Evolutionary conservation across 2,113 vertebrate species (phyloP), one percentile per base, ranked within the genome.

Genomic region (Thinocorus orbignyianus): DNA sequence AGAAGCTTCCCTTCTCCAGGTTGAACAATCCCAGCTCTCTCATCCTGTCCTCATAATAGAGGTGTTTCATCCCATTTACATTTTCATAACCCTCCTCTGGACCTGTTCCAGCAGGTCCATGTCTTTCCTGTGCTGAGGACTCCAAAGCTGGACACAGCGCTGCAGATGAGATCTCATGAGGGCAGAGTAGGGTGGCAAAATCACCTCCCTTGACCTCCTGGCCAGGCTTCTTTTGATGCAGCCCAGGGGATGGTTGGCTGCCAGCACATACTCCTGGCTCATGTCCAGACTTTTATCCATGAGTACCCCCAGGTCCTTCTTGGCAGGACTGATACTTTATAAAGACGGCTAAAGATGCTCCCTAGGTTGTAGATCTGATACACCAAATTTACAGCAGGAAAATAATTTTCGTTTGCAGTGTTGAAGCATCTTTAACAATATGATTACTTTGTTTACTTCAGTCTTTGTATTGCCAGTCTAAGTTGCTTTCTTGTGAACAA

Each of bases 261-360:
- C 7, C 3, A 46, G 8, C 5, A 1, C 49, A 3, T 8, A 6
- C 55, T 79, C 25, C 12, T 0, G 0, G 23, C 12, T 81, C 33
- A 13, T 7, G 7, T 76, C 51, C 55, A 57, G 2, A 4, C 89
- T 89, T 71, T 91, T 9, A 20, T 26, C 31, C 37, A 39, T 16
- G 0, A 0, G 6, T 48, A 58, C 31, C 4, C 30, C 6, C 16
- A 62, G 28, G 16, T 68, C n/a, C n/a, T 88, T 28, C 19, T 80
- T 28, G 62, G 25, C 17, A 58, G n/a, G 35, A 12, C 48, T 80
- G 62, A 11, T 72, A 26, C 17, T 48, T 72, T 5, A 30, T 70
- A 41, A 62, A 83, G 23, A 28, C 74, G 9, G 4, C 9, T 37
- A 30, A 73, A 55, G 0, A 1, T 37, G 16, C 15, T 65, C 62